phyloP scores from a whole-genome alignment of 2,113 vertebrate species.

The Crocuta crocuta region DNA sequence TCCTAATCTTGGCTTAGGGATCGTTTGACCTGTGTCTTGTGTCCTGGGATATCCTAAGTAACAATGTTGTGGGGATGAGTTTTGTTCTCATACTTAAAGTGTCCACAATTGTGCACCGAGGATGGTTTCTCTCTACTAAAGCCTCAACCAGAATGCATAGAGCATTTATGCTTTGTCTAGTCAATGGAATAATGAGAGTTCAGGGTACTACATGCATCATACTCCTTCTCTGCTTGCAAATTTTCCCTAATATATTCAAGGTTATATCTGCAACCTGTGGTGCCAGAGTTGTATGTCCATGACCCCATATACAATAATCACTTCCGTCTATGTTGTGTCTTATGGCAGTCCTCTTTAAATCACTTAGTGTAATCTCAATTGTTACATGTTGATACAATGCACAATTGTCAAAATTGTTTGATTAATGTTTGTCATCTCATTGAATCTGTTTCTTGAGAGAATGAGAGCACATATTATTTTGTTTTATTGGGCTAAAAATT shows the following conservation, averaged over 20 bases:
- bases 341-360: background rate
- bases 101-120: background rate
- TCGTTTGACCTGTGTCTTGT: background rate
- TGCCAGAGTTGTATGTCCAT: background rate
- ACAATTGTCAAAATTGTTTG: background rate
- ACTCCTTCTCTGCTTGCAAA: background rate
- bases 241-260: background rate
- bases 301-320: background rate
- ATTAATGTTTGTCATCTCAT: background rate
- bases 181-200: background rate
- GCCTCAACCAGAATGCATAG: background rate
- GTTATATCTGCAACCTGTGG: background rate
- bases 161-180: background rate
- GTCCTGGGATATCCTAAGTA: background rate
- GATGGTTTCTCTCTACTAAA: background rate
- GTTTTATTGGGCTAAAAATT: background rate
- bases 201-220: rapidly evolving
- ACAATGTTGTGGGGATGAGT: rapidly evolving
- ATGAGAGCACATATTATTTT: background rate
- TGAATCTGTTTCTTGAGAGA: background rate
- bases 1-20: background rate
- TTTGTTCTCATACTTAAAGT: background rate
- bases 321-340: background rate
- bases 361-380: background rate
- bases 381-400: background rate